phyloP scores from a whole-genome alignment of 92 coral and sea anemone species.

The Heliopora coerulea region DNA sequence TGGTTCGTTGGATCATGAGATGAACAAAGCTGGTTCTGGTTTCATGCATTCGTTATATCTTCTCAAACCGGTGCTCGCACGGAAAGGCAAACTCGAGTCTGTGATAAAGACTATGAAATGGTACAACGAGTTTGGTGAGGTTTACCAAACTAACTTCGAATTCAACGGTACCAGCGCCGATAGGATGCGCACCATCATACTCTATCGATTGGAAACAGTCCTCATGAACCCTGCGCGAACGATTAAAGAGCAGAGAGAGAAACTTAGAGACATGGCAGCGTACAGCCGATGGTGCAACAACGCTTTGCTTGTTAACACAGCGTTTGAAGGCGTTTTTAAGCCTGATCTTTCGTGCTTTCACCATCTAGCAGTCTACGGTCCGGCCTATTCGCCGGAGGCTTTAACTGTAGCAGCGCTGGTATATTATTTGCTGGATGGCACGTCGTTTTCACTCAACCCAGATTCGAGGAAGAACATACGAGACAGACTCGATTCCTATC shows the following conservation, averaged over 20 bases:
- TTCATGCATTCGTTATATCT: constrained; percentile 61
- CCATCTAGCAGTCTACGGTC: constrained; percentile 64
- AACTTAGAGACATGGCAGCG: constrained; percentile 57
- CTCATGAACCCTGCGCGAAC: constrained; percentile 52
- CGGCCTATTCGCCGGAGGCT: constrained; percentile 62
- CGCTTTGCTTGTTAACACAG: constrained; percentile 59
- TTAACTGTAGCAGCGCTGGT: constrained; percentile 54
- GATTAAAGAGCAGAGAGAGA: constrained; percentile 34
- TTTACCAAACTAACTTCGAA: constrained; percentile 58
- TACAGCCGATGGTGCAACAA: constrained; percentile 64
- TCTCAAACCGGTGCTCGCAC: constrained; percentile 40
- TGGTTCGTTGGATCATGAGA: constrained; percentile 66
- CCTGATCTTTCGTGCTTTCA: constrained; percentile 80
- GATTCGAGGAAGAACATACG: constrained; percentile 48
- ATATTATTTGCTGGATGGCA: constrained; percentile 63
- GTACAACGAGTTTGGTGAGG: constrained; percentile 73
- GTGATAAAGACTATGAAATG: constrained; percentile 57
- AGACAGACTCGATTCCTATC: constrained; percentile 37
- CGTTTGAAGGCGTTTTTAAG: constrained; percentile 55
- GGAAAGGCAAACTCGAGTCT: constrained; percentile 20
- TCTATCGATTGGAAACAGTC: constrained; percentile 58
- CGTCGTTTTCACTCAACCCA: constrained; percentile 40
- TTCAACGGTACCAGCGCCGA: constrained; percentile 76
- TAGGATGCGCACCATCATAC: constrained; percentile 59
- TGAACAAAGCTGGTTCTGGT: constrained; percentile 64